These are phyloP conservation scores for Marmota monax DNA, from an alignment of 2,113 vertebrate genomes.

Conservation along the genomic window DNA sequence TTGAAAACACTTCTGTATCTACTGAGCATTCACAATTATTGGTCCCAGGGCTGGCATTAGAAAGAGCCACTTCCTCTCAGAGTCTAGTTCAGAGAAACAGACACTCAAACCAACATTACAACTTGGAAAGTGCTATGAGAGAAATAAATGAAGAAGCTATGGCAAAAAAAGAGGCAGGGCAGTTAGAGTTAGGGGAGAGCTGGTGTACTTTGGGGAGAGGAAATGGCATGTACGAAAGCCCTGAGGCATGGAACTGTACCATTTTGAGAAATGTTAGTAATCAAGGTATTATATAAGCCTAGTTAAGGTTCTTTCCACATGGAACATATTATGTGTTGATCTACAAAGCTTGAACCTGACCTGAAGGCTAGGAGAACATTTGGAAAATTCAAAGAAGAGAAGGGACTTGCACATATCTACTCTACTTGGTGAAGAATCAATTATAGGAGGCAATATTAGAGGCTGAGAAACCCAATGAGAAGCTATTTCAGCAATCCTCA, in stretches of 20 bases:
- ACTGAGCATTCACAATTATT: not conserved
- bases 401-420: not conserved
- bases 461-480: not conserved
- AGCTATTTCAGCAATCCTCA: not conserved
- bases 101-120: too few species aligned
- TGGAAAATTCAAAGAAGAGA: not conserved
- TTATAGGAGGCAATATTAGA: not conserved
- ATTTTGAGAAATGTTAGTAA: not conserved
- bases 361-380: not conserved
- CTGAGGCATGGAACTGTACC: not conserved
- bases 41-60: not conserved
- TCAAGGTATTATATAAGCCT: not conserved
- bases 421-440: not conserved
- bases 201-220: not conserved
- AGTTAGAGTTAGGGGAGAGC: not conserved
- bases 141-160: not conserved
- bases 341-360: not conserved
- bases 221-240: fast-evolving
- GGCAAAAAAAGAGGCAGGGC: not conserved
- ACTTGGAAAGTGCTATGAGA: not conserved
- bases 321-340: not conserved
- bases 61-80: not conserved
- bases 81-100: not conserved
- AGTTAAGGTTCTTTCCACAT: not conserved
- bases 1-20: not conserved